Conservation (phyloP, 2,113 vertebrate genomes). For the Brachyhypopomus occidentalis region DNA sequence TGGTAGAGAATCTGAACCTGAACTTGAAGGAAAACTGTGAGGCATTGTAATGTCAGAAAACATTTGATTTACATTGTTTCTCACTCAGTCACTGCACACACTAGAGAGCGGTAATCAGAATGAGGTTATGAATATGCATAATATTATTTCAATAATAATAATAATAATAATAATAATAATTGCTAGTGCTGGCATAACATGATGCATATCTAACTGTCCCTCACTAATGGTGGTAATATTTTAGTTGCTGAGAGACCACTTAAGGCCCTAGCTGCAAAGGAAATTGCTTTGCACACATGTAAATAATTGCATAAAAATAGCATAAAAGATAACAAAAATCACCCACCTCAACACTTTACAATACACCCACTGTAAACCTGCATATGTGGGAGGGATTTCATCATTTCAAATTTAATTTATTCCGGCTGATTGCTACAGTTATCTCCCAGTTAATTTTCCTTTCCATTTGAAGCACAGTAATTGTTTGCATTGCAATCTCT, state of each 20-base stretch:
- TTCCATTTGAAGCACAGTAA: neutral
- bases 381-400: neutral
- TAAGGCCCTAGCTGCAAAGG: neutral
- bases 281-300: neutral
- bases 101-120: conserved; percentile 13
- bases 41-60: neutral
- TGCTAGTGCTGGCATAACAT: neutral
- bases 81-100: neutral
- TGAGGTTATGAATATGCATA: conserved; percentile 41
- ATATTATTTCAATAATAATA: neutral
- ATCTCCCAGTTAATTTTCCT: neutral
- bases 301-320: neutral
- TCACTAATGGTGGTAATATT: conserved; percentile 16
- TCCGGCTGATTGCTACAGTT: neutral
- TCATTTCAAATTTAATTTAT: neutral
- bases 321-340: neutral
- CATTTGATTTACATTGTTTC: neutral
- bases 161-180: neutral
- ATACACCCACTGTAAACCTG: neutral
- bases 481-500: neutral
- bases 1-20: no score
- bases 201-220: conserved; percentile 10
- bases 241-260: neutral
- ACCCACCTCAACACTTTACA: neutral
- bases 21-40: neutral